phyloP scores from a whole-genome alignment of 2,797 vertebrate genomes.

The Paramormyrops hopkinsi region DNA sequence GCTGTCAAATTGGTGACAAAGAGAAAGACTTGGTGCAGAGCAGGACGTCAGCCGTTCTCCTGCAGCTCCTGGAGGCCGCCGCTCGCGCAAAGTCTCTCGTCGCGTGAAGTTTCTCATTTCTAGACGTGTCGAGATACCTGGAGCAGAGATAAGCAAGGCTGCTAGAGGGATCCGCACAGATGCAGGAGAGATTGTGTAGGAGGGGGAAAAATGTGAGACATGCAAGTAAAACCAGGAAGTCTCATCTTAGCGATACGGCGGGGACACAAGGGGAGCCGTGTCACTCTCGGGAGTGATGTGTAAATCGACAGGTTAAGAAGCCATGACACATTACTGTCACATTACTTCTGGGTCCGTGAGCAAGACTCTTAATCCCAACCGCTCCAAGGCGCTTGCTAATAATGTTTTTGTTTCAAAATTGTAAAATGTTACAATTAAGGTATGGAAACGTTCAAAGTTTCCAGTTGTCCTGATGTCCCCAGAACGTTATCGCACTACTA shows the following conservation, averaged over 20 bases:
- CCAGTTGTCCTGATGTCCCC: background rate
- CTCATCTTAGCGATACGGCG: background rate
- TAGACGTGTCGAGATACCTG: background rate
- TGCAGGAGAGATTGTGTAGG: background rate
- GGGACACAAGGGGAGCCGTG: too few relatives aligned
- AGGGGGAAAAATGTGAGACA: background rate
- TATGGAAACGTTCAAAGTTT: background rate
- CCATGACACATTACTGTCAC: background rate
- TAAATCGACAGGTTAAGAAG: background rate
- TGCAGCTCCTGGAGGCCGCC: background rate
- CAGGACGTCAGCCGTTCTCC: background rate
- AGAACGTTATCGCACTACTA: background rate
- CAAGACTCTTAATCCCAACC: background rate
- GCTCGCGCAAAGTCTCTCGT: background rate
- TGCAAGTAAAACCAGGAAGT: background rate
- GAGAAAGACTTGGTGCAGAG: background rate
- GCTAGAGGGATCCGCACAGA: background rate
- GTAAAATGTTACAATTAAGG: background rate
- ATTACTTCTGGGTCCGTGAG: background rate
- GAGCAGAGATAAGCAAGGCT: background rate
- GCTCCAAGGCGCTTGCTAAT: background rate
- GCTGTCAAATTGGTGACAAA: background rate
- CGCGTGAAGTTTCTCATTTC: background rate
- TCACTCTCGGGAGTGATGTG: background rate
- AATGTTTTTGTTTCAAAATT: background rate